Evolutionary conservation across 2,888 invertebrate genomes (phyloP).

Genomic region (Microctonus hyperodae): DNA sequence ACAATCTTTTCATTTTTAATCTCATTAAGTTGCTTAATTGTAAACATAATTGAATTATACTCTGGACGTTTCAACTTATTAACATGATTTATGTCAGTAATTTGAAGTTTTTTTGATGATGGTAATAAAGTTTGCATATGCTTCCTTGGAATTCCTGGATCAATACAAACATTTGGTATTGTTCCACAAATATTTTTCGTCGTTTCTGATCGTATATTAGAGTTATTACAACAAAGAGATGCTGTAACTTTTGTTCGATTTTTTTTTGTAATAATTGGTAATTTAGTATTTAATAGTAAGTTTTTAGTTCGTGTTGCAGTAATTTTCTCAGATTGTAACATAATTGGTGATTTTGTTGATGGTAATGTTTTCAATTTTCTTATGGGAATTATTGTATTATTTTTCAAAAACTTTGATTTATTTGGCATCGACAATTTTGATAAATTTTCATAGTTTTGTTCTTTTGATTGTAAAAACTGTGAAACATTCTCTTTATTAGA

Average conservation of each 20-base stretch:
- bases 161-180: conserved; percentile 39
- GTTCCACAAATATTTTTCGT: conserved; percentile 37
- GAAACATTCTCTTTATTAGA: conserved; percentile 1
- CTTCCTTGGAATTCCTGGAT: conserved; percentile 36
- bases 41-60: conserved; percentile 55
- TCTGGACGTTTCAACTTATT: conserved; percentile 49
- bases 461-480: neutral
- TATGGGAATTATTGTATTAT: neutral
- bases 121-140: neutral
- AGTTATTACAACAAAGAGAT: conserved; percentile 20
- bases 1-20: conserved; percentile 45
- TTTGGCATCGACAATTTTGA: neutral
- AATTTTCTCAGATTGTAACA: neutral
- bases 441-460: neutral
- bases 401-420: neutral
- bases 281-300: neutral
- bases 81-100: conserved; percentile 30
- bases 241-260: conserved; percentile 11
- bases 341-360: neutral
- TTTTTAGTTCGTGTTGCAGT: neutral
- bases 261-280: neutral
- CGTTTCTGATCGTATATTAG: conserved; percentile 41
- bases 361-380: neutral
- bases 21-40: conserved; percentile 50
- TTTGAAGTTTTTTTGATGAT: neutral